Conservation (phyloP, 30 jellyfish, hydroid and myxozoan genomes). For the Cassiopea andromeda region DNA sequence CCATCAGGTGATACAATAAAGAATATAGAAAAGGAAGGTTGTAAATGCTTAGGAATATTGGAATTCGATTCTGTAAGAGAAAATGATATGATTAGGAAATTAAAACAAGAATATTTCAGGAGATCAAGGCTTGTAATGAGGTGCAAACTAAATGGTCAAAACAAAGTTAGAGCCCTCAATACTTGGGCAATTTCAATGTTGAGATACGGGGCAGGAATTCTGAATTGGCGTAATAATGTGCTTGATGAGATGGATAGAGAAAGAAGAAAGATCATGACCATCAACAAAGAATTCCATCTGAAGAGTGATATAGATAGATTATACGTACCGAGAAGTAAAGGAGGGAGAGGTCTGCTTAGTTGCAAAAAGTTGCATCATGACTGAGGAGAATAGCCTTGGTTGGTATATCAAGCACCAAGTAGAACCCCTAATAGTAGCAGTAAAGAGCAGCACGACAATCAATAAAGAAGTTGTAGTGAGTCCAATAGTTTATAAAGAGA, state of each 20-base stretch:
- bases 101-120: slow-evolving; percentile 12
- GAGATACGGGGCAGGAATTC: slow-evolving; percentile 52
- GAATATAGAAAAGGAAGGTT: neutral
- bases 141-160: slow-evolving; percentile 14
- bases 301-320: slow-evolving; percentile 45
- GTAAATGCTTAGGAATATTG: no score
- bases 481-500: slow-evolving; percentile 13
- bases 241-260: slow-evolving; percentile 7
- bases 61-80: neutral
- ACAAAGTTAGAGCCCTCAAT: neutral
- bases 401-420: slow-evolving; percentile 11
- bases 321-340: slow-evolving; percentile 30
- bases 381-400: slow-evolving; percentile 30
- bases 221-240: slow-evolving; percentile 3
- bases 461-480: slow-evolving; percentile 5
- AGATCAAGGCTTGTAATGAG: neutral
- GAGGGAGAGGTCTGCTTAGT: slow-evolving; percentile 45
- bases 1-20: slow-evolving; percentile 2
- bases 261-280: slow-evolving; percentile 51
- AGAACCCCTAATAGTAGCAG: slow-evolving; percentile 2
- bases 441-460: slow-evolving; percentile 11
- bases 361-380: slow-evolving; percentile 10
- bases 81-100: slow-evolving; percentile 11
- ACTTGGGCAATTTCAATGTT: slow-evolving; percentile 18
- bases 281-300: slow-evolving; percentile 40